Base-by-base conservation (phyloP, 2,797 vertebrate genomes). In the Intellagama lesueurii region DNA sequence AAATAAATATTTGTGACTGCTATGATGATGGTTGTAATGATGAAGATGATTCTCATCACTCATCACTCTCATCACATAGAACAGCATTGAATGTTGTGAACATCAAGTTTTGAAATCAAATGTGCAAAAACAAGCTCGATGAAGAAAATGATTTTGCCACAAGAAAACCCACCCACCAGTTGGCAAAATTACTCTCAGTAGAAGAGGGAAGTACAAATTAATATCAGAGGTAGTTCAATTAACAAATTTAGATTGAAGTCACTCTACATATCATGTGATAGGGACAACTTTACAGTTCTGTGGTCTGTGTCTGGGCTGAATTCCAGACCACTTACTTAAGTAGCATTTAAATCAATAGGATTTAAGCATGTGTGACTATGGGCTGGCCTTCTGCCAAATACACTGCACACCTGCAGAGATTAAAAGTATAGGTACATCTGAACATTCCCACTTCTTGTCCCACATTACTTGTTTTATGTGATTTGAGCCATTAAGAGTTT, bases 301-400 rank as follows among this genome's bases (percentile, higher is more conserved):
- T 72, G 52, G 60, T 14, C 69, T 81, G 52, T 28, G 69, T 66
- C 79, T 81, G 87, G 89, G 89, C 79, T 82, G 32, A n/a, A 26
- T 32, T 86, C 88, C 84, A 82, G 88, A 90, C 70, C 84, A 86
- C 84, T 86, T 82, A 70, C 72, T 89, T 89, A 82, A 81, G 70
- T 81, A 52, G 47, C 56, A 86, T 90, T 82, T 82, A n/a, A 90
- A 90, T 90, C 84, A 86, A 87, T 78, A 69, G 84, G 88, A 56
- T 28, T 81, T 90, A 86, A 87, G 60, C 72, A 83, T 87, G 89
- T 30, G 28, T 83, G 26, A 56, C 73, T 90, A 40, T 56, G 64
- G 85, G 52, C 72, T 90, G 84, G 85, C 69, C 26, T 30, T 26
- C 24, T 77, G 89, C 89, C 84, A 86, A 87, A 83, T 28, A n/a